These are phyloP conservation scores for Himalopsyche tibetana DNA, from an alignment of 2,888 invertebrate genomes.

Conservation along the genomic window DNA sequence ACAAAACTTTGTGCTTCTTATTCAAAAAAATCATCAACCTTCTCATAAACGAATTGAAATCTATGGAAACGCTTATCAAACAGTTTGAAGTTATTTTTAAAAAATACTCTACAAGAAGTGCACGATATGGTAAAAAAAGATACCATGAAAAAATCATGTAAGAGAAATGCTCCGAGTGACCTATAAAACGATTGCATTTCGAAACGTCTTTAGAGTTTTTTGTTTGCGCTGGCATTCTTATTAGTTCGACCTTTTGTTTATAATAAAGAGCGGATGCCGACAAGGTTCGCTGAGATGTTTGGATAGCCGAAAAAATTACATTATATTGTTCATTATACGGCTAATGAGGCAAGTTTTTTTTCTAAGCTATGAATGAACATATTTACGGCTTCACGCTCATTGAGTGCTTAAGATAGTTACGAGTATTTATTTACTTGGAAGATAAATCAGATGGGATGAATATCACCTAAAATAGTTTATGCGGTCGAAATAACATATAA, in stretches of 20 bases:
- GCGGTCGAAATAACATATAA: too few species aligned
- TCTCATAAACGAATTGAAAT: too few species aligned
- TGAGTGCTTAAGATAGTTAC: too few species aligned
- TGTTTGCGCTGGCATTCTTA: neutral
- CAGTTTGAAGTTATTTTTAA: too few species aligned
- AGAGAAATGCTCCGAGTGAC: neutral
- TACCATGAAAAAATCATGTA: neutral
- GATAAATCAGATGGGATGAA: too few species aligned
- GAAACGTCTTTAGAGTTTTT: conserved; percentile 9
- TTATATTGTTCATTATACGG: neutral
- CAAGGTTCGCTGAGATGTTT: conserved; percentile 1
- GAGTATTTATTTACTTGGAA: too few species aligned
- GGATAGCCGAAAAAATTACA: neutral
- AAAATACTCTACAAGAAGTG: too few species aligned
- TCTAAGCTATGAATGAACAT: neutral
- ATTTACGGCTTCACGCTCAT: neutral
- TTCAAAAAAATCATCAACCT: too few species aligned
- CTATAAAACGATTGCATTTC: neutral
- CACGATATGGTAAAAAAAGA: too few species aligned
- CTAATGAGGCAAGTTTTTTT: conserved; percentile 19
- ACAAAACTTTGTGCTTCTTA: too few species aligned
- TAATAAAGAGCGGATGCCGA: conserved; percentile 31
- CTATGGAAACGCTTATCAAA: too few species aligned
- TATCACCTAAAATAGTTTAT: too few species aligned
- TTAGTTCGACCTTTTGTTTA: conserved; percentile 31